Conservation (phyloP, 2,888 invertebrate genomes). For the Punctoribates punctum region DNA sequence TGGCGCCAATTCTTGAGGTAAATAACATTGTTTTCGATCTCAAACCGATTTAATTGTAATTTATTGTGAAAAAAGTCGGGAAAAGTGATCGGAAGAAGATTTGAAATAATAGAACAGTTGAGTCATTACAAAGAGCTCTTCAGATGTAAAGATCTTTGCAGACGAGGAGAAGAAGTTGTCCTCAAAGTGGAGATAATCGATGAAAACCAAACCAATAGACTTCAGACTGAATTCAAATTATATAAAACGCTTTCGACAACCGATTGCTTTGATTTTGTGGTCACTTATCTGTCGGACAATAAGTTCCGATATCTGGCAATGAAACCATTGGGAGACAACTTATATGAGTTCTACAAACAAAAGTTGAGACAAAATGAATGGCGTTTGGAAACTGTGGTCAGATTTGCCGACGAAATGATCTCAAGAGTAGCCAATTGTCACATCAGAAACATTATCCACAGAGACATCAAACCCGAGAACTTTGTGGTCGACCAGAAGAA, state of each 20-base stretch:
- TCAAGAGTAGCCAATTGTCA: slow-evolving; percentile 57
- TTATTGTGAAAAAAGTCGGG: not conserved
- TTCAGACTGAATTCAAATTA: not conserved
- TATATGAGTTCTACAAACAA: not conserved
- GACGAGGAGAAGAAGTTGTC: not conserved
- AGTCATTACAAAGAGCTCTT: slow-evolving; percentile 12
- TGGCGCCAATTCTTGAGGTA: slow-evolving; percentile 8
- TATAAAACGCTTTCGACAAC: not conserved
- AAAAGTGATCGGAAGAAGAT: not conserved
- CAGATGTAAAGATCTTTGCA: not conserved
- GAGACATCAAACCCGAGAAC: slow-evolving; percentile 97
- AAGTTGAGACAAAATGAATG: not conserved
- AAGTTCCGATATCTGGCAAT: not conserved
- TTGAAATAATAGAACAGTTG: not conserved
- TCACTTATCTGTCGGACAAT: not conserved
- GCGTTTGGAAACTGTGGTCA: not conserved
- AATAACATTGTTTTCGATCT: not conserved
- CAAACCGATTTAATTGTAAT: not conserved
- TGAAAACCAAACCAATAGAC: not conserved
- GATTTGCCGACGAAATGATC: slow-evolving; percentile 10
- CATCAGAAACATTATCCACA: slow-evolving; percentile 90
- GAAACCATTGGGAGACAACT: slow-evolving; percentile 21
- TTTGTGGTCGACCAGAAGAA: slow-evolving; percentile 64
- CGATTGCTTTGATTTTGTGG: not conserved
- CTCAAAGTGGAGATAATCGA: not conserved